These are phyloP conservation scores for Carassius auratus DNA, from an alignment of 2,113 vertebrate genomes.

Conservation along the genomic window DNA sequence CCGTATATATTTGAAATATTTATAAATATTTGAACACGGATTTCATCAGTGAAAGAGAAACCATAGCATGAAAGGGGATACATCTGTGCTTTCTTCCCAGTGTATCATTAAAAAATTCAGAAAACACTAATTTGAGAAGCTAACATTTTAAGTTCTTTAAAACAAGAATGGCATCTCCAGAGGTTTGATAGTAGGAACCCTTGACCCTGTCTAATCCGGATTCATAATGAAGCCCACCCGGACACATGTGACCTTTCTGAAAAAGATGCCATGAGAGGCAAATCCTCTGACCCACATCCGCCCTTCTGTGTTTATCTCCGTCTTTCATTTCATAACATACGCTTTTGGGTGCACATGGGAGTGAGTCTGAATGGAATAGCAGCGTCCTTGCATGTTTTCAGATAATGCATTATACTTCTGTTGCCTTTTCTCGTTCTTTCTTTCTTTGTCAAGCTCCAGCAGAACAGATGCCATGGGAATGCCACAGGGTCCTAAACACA, in stretches of 20 bases:
- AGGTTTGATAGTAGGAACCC: slow-evolving; percentile 6
- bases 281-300: slow-evolving; percentile 41
- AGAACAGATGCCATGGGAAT: slow-evolving; percentile 44
- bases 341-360: background rate
- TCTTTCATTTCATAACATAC: slow-evolving; percentile 13
- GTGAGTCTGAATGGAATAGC: background rate
- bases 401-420: background rate
- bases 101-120: background rate
- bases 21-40: background rate
- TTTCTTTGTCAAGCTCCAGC: slow-evolving; percentile 2
- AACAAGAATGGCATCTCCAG: background rate
- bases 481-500: background rate
- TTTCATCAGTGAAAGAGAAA: slow-evolving; percentile 15
- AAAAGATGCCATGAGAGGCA: slow-evolving; percentile 40
- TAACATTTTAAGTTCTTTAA: background rate
- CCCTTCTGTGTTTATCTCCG: slow-evolving; percentile 24
- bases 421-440: background rate
- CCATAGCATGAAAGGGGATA: background rate
- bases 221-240: slow-evolving; percentile 49
- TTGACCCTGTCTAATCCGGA: slow-evolving; percentile 45
- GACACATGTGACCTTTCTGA: slow-evolving; percentile 47
- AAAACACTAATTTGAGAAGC: background rate
- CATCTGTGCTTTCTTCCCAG: background rate
- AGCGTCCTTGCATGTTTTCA: background rate
- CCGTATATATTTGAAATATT: background rate